Percentiles rank a stretch among this genome's conserved stretches.
These are phyloP conservation scores for Kryptolebias marmoratus DNA, from an alignment of 2,113 vertebrate species.

Conservation along the genomic window DNA sequence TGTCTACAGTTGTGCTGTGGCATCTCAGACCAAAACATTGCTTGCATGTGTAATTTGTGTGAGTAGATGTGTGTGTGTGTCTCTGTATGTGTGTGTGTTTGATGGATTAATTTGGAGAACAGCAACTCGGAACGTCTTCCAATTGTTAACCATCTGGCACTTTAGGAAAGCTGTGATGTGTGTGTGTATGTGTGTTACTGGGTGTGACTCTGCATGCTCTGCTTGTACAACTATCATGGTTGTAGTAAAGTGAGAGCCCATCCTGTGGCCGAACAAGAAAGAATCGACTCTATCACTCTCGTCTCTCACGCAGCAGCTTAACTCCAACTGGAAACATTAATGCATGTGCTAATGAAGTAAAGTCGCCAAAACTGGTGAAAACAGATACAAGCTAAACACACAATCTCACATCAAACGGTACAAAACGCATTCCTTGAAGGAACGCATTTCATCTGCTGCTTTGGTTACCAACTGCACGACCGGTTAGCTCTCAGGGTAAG, in stretches of 20 bases:
- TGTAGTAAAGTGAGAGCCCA: not conserved
- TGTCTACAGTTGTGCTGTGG: not conserved
- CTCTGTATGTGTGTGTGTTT: not conserved
- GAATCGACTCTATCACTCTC: not conserved
- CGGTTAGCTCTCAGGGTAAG: too few relatives aligned
- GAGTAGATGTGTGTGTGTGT: not conserved
- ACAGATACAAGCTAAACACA: not conserved
- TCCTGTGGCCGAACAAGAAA: not conserved
- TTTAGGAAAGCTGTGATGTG: conserved; percentile 1
- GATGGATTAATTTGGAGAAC: conserved; percentile 15
- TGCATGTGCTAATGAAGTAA: not conserved
- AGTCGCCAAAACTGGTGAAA: not conserved
- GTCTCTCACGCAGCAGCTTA: not conserved
- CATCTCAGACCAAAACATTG: conserved; percentile 13
- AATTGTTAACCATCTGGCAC: conserved; percentile 2
- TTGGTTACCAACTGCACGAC: too few relatives aligned
- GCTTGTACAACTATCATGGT: not conserved
- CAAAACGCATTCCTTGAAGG: too few relatives aligned
- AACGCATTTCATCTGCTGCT: too few relatives aligned
- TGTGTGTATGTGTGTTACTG: not conserved
- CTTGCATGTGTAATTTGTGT: conserved; percentile 3
- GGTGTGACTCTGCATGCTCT: not conserved
- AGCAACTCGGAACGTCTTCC: not conserved
- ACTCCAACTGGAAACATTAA: not conserved
- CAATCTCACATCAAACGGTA: not conserved